These are phyloP conservation scores for Drosophila rellima DNA, from an alignment of 2,888 invertebrate species.

Conservation along the genomic window DNA sequence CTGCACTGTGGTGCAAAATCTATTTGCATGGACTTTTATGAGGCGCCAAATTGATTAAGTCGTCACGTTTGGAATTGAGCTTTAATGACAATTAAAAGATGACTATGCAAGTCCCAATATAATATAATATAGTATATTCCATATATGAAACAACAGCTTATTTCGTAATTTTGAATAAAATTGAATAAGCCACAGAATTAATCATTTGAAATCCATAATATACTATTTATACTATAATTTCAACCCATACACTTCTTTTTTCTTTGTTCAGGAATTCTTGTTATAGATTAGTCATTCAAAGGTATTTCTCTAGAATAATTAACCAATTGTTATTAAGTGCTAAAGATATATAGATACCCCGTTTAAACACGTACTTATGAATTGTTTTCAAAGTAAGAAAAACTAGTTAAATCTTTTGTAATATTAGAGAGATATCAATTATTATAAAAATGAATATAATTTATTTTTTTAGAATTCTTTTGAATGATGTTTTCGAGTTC, in stretches of 20 bases:
- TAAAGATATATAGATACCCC: background rate
- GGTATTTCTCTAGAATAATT: conserved; percentile 2
- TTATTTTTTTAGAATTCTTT: background rate
- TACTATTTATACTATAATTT: background rate
- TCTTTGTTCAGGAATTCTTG: conserved; percentile 12
- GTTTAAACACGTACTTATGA: background rate
- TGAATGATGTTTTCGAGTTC: background rate
- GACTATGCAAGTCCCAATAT: background rate
- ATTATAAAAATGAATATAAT: background rate
- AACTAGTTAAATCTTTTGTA: too few relatives aligned
- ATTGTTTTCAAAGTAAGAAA: too few relatives aligned
- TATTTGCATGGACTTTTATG: conserved; percentile 10
- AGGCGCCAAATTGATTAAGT: background rate
- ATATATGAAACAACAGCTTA: background rate
- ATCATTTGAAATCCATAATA: conserved; percentile 5
- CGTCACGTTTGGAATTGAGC: background rate
- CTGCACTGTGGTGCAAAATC: conserved; percentile 33
- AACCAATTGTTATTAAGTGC: background rate
- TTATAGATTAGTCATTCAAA: background rate
- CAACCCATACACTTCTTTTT: conserved; percentile 8
- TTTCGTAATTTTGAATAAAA: conserved; percentile 19
- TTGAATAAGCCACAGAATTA: conserved; percentile 8
- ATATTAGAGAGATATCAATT: too few relatives aligned
- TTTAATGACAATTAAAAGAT: background rate
- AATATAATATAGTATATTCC: background rate